Conservation (phyloP, 1,140 invertebrate species). For the Drosophila jambulina region DNA sequence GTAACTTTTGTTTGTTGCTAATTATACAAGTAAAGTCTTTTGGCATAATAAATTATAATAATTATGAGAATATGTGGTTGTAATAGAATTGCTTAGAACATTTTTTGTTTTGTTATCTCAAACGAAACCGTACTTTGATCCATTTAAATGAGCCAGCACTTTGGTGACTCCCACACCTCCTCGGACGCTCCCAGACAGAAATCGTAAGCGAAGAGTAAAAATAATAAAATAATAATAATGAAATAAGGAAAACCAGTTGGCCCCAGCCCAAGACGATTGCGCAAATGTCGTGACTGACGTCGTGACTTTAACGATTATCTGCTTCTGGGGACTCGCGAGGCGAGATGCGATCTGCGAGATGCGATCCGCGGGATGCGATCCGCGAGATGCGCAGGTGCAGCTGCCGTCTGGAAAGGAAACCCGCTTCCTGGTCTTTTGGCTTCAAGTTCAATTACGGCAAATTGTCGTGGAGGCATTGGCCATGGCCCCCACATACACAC, state of each 20-base stretch:
- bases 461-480: constrained; percentile 66
- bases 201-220: not conserved
- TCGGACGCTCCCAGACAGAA: not conserved
- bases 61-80: not conserved
- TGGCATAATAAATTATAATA: not conserved
- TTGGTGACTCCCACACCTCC: constrained; percentile 14
- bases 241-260: constrained; percentile 26
- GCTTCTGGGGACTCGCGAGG: constrained; percentile 18
- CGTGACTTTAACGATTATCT: constrained; percentile 30
- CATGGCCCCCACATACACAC: constrained; percentile 38
- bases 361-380: constrained; percentile 4
- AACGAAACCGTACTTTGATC: constrained; percentile 24
- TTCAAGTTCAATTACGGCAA: constrained; percentile 75
- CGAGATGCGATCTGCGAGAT: constrained; percentile 3
- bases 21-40: not conserved
- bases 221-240: constrained; percentile 6
- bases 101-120: constrained; percentile 5
- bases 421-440: constrained; percentile 57
- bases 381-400: constrained; percentile 44
- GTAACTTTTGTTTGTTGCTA: not conserved
- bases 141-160: constrained; percentile 10
- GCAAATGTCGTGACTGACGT: constrained; percentile 68
- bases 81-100: not conserved
- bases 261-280: constrained; percentile 43
- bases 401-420: not conserved